These are phyloP conservation scores for Brachyhypopomus gauderio DNA, from an alignment of 2,113 vertebrate species.

Conservation along the genomic window DNA sequence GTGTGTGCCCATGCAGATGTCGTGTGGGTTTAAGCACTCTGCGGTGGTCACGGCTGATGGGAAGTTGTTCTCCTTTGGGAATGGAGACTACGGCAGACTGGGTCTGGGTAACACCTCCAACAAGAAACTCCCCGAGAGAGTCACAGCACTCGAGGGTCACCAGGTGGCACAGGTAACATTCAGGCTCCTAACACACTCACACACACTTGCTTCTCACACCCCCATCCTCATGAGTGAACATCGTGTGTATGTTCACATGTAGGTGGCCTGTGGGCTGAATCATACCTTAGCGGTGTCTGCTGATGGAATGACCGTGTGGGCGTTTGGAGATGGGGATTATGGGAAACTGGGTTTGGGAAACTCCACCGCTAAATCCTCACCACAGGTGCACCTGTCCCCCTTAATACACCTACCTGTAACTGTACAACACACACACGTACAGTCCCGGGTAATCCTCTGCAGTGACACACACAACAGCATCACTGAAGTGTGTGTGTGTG, in stretches of 20 bases:
- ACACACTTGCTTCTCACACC: background rate
- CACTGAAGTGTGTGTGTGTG: background rate
- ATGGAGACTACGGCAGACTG: constrained; percentile 80
- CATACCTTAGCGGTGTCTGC: constrained; percentile 78
- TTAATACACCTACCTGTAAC: background rate
- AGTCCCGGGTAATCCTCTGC: no score
- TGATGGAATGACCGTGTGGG: constrained; percentile 78
- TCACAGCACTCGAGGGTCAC: constrained; percentile 76
- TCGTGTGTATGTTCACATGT: background rate
- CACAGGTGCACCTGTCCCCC: constrained; percentile 67
- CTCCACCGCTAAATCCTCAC: constrained; percentile 79
- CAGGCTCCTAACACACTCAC: background rate
- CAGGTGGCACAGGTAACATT: constrained; percentile 71
- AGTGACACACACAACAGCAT: background rate
- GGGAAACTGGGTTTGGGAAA: constrained; percentile 79
- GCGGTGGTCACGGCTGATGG: constrained; percentile 80
- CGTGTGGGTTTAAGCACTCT: constrained; percentile 81
- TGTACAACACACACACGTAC: background rate
- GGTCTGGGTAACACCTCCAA: constrained; percentile 80
- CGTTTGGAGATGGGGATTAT: constrained; percentile 81
- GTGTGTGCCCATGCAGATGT: constrained; percentile 68
- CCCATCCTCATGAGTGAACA: background rate
- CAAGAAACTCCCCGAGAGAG: constrained; percentile 79
- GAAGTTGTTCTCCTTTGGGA: constrained; percentile 81
- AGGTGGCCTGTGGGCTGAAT: constrained; percentile 82